Evolutionary conservation across 2,113 vertebrate genomes (phyloP).

Genomic region (Tragelaphus strepsiceros): DNA sequence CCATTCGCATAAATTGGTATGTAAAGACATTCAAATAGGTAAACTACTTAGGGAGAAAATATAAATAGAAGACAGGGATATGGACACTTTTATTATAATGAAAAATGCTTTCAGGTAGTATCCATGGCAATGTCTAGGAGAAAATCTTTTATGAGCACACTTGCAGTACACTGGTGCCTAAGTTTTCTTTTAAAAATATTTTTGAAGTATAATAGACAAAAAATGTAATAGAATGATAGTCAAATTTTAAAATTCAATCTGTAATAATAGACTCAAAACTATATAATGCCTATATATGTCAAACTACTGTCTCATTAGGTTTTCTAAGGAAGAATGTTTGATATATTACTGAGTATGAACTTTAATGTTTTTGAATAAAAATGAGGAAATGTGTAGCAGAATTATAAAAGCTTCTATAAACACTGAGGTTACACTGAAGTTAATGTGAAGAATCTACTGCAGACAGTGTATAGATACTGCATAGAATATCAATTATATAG

Average conservation of each 20-base stretch:
- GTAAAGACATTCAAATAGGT: background rate
- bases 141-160: background rate
- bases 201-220: background rate
- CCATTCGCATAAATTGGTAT: background rate
- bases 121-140: background rate
- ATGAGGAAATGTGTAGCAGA: constrained; percentile 8
- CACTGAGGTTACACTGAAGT: background rate
- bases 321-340: constrained; percentile 9
- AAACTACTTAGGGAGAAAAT: background rate
- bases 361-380: constrained; percentile 29
- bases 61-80: background rate
- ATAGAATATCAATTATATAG: background rate
- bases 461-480: background rate
- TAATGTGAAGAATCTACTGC: background rate
- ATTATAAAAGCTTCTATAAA: constrained; percentile 18
- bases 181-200: background rate
- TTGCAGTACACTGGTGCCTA: background rate
- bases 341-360: background rate
- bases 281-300: background rate
- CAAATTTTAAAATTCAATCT: background rate
- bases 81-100: background rate
- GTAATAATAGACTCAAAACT: constrained; percentile 14
- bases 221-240: background rate
- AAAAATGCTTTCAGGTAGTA: background rate
- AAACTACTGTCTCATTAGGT: background rate